Evolutionary conservation across 1,140 invertebrate genomes (phyloP).

Genomic region (Sipha flava): DNA sequence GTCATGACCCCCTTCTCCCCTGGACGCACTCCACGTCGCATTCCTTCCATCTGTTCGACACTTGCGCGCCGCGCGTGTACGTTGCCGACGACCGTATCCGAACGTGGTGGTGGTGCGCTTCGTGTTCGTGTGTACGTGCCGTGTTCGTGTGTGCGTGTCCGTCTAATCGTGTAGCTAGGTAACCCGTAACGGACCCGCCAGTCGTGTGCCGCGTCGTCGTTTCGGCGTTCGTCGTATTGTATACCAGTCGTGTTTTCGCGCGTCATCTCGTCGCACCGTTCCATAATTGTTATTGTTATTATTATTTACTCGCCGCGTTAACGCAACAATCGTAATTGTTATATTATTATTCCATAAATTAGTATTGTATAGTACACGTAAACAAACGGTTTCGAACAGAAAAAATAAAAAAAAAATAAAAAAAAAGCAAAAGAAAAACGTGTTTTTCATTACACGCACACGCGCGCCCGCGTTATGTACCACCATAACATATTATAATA

Average conservation of each 20-base stretch:
- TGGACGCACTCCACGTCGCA: neutral
- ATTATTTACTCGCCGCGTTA: too few species aligned
- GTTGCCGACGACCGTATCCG: neutral
- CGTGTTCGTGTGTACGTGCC: too few species aligned
- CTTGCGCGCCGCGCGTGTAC: neutral
- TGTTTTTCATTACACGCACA: too few species aligned
- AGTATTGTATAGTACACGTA: too few species aligned
- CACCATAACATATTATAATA: neutral
- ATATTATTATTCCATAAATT: too few species aligned
- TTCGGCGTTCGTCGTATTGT: neutral
- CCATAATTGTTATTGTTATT: too few species aligned
- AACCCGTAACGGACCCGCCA: neutral
- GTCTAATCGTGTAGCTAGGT: neutral
- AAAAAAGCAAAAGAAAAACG: too few species aligned
- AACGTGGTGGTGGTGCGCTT: slow-evolving; percentile 17
- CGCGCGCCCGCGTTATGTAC: neutral
- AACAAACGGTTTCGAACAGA: too few species aligned
- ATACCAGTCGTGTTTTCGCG: neutral
- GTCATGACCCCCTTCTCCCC: neutral
- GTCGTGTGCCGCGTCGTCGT: slow-evolving; percentile 30
- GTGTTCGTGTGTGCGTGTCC: neutral
- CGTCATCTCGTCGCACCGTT: too few species aligned
- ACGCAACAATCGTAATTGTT: too few species aligned
- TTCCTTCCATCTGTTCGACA: slow-evolving; percentile 30
- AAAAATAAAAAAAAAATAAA: too few species aligned